Base-by-base conservation (phyloP, 2,797 vertebrate species). In the Pristis pectinata region DNA sequence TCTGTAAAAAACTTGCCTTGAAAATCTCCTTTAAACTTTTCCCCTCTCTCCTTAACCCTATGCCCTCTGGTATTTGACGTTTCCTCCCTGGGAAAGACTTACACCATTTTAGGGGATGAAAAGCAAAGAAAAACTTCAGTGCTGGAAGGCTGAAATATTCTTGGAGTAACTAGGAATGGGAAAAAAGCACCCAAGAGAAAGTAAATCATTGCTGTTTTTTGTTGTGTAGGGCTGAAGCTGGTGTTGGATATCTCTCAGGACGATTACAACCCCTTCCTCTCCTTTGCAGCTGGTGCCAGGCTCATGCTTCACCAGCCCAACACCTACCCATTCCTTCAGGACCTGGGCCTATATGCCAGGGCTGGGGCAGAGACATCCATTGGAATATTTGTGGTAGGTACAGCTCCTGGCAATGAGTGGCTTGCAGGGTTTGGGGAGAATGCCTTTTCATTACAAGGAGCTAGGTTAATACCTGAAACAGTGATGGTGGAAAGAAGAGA, bases 361-460 rank as follows among this genome's bases (percentile, higher is more conserved):
- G 95, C 97, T 0, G 97, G 97, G 85, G 97, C 97, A 0, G 97
- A 98, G 96, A 98, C 97, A 0, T 98, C 97, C 96, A 97, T 98
- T 0, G 97, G 97, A 0, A 97, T 98, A 94, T 94, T 97, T 37
- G 97, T 97, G 97, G 97, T 98, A 97, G 6, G 96, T 95, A 76
- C 3, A 95, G 95, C 49, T 34, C 41, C 41, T 56, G 44, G 67
- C 13, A n/a, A 34, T 53, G 44, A 11, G 3, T 19, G 11, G 27
- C 49, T 30, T 49, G 19, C 6, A 10, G 67, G 41, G 41, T 19
- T 10, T 0, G 64, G 41, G 44, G 91, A 1, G 44, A 34, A 9
- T 76, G 74, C 56, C n/a, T 53, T 59, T 34, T 61, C 3, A n/a
- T 17, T 15, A 8, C 56, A 5, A 37, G 7, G 85, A 37, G 59